Evolutionary conservation across 2,113 vertebrate species (phyloP).

Genomic region (Onychostoma macrolepis): DNA sequence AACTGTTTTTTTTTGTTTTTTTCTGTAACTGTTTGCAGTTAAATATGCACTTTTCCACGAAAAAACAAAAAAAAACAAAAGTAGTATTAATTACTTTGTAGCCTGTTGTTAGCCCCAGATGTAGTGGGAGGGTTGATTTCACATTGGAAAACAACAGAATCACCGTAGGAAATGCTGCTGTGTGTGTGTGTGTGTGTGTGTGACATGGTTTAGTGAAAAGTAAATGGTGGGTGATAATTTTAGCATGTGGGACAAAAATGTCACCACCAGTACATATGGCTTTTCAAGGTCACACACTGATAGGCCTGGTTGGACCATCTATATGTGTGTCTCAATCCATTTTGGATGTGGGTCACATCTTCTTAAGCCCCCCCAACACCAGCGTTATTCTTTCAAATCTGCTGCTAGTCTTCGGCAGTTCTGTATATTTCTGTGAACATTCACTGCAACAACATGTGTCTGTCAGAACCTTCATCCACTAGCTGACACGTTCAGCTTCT

Average conservation of each 20-base stretch:
- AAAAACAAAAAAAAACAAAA: neutral
- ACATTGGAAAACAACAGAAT: neutral
- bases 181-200: neutral
- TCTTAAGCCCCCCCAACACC: constrained; percentile 49
- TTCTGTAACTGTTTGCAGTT: neutral
- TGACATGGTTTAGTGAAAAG: constrained; percentile 45
- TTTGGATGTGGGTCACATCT: constrained; percentile 53
- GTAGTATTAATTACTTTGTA: neutral
- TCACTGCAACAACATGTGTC: neutral
- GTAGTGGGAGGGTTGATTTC: neutral
- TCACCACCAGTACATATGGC: constrained; percentile 63
- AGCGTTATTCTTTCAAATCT: neutral
- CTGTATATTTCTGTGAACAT: neutral
- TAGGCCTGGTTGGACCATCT: constrained; percentile 39
- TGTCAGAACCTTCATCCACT: neutral
- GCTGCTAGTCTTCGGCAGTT: neutral
- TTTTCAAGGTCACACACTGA: constrained; percentile 65
- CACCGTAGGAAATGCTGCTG: neutral
- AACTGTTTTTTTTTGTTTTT: no score
- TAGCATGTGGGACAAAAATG: constrained; percentile 72
- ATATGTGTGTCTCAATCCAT: neutral
- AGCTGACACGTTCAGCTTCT: neutral
- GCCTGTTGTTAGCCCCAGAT: neutral
- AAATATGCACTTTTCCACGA: neutral
- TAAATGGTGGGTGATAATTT: constrained; percentile 62